Evolutionary conservation across 2,888 invertebrate species (phyloP).

Genomic region (Drosophila suboccidentalis): DNA sequence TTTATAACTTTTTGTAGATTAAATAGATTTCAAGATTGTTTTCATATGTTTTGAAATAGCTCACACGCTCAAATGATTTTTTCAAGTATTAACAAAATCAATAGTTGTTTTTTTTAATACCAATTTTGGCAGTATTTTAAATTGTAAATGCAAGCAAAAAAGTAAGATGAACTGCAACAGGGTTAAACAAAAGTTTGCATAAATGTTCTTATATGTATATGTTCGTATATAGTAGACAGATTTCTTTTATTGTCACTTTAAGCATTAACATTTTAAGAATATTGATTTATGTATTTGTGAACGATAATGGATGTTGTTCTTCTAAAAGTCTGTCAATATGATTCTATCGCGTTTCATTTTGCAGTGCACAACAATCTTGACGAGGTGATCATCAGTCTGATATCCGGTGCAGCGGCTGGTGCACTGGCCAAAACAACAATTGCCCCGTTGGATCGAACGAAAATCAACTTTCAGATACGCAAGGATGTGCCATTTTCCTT

Average conservation of each 20-base stretch:
- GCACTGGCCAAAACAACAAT: constrained; percentile 98
- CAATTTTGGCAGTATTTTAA: not conserved
- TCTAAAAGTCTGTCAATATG: not conserved
- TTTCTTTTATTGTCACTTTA: not conserved
- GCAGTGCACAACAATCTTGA: constrained; percentile 86
- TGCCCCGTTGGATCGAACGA: constrained; percentile 98
- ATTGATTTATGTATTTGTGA: not conserved
- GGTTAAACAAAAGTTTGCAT: not conserved
- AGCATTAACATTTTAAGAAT: not conserved
- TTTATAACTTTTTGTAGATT: not conserved
- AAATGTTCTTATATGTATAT: not conserved
- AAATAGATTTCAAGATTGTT: not conserved
- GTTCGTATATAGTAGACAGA: not conserved
- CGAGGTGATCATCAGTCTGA: constrained; percentile 92
- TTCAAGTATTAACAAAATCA: constrained; percentile 1
- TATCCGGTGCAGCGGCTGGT: constrained; percentile 97
- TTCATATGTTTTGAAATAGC: not conserved
- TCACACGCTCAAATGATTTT: not conserved
- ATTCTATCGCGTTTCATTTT: not conserved
- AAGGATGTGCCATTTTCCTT: constrained; percentile 91
- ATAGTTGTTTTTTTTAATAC: not conserved
- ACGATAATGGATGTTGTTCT: not conserved
- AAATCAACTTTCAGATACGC: constrained; percentile 98
- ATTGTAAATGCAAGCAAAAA: constrained; percentile 1
- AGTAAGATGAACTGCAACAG: constrained; percentile 5